Base-by-base conservation (phyloP, 2,888 invertebrate species). In the Agrochola circellaris region DNA sequence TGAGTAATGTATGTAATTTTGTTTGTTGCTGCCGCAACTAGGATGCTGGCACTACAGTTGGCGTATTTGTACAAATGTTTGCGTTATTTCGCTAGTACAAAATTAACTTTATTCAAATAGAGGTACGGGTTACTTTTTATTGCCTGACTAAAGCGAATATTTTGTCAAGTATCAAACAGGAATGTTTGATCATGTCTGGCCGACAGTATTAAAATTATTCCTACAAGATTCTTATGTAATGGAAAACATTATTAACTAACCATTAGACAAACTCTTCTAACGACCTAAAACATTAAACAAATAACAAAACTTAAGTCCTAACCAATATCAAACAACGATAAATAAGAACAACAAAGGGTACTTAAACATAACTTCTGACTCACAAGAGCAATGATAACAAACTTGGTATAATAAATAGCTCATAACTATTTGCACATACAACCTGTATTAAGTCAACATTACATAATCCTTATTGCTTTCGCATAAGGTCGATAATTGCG, bases 291-390 rank as follows among this genome's bases (percentile, higher is more conserved):
- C 64, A 79, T 87, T 84, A 84, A 42, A 62, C 17, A 66, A 80
- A 79, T 65, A 77, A 72, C 74, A 69, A 67, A 62, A 73, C 7
- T n/a, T 26, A 42, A 23, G 58, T 75, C 34, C 26, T 38, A 68
- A 70, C 26, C 38, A 84, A 65, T 62, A 69, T n/a, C 38, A 72
- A 62, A 65, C n/a, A 45, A 15, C 34, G 26, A 62, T 76, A 82
- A 83, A 81, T 79, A 64, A 61, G 30, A 77, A 85, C 75, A 79
- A 84, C 85, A 85, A 76, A 81, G 67, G 73, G 82, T 86, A 73
- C 42, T 70, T 79, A 84, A 86, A 85, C 76, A 83, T 51, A 13
- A 68, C 34, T 77, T 71, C 81, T 90, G 88, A 89, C 77, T 89
- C 87, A 87, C 71, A 64, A 86, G 60, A 70, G 38, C 45, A 69